phyloP scores from a whole-genome alignment of 92 coral and sea anemone genomes.

The Heteractis magnifica region DNA sequence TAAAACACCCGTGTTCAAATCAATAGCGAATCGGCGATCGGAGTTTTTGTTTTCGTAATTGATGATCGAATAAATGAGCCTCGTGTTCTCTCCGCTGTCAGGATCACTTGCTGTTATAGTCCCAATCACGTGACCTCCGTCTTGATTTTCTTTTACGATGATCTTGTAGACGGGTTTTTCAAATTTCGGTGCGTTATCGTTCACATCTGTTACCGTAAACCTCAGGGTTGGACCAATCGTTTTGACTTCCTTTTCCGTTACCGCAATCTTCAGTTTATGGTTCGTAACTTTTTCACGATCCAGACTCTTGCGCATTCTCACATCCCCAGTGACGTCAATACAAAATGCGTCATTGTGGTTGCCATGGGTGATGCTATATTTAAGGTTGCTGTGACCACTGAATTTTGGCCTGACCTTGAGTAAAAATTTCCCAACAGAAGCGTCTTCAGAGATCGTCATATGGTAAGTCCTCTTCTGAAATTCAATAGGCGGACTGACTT shows the following conservation, averaged over 20 bases:
- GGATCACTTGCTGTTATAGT: constrained; percentile 52
- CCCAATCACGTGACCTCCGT: constrained; percentile 49
- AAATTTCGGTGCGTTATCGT: constrained; percentile 85
- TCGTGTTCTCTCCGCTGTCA: constrained; percentile 67
- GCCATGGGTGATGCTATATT: constrained; percentile 69
- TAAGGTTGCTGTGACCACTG: constrained; percentile 46
- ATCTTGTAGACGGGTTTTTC: constrained; percentile 48
- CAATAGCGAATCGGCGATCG: constrained; percentile 57
- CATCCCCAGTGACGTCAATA: constrained; percentile 72
- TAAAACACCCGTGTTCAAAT: constrained; percentile 41
- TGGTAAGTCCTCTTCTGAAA: constrained; percentile 14
- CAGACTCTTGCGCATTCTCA: constrained; percentile 55
- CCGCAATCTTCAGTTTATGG: constrained; percentile 57
- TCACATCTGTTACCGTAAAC: constrained; percentile 63
- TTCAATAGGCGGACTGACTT: constrained; percentile 50
- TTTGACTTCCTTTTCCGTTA: constrained; percentile 42
- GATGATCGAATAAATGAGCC: constrained; percentile 59
- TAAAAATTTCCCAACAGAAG: constrained; percentile 43
- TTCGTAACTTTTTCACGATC: constrained; percentile 62
- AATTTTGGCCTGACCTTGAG: constrained; percentile 29
- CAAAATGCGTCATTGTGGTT: constrained; percentile 66
- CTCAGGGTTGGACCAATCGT: constrained; percentile 58
- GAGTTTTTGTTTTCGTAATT: constrained; percentile 59
- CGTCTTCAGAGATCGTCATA: constrained; percentile 47
- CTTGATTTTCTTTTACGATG: constrained; percentile 63